phyloP scores from a whole-genome alignment of 2,888 invertebrate species.

The Eremobia ochroleuca region DNA sequence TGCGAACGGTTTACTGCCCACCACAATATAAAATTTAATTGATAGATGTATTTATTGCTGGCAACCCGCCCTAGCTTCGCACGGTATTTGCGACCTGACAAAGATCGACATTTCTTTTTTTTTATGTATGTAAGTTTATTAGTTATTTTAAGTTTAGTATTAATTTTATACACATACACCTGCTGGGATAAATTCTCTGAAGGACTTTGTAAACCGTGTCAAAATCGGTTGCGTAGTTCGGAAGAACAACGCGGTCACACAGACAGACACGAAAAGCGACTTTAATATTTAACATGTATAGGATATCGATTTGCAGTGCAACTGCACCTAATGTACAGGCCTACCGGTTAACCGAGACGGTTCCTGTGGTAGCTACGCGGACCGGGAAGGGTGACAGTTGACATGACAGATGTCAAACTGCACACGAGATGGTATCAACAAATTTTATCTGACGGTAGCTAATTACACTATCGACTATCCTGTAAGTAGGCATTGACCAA shows the following conservation, averaged over 20 bases:
- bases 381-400: neutral
- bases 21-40: neutral
- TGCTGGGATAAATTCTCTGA: neutral
- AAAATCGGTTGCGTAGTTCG: too few relatives aligned
- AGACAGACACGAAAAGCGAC: too few relatives aligned
- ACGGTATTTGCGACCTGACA: neutral
- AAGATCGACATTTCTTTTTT: neutral
- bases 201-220: too few relatives aligned
- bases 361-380: too few relatives aligned
- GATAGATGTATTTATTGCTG: neutral
- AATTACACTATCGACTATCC: too few relatives aligned
- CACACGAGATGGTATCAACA: neutral
- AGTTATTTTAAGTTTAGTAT: neutral
- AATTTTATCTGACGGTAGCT: too few relatives aligned
- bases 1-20: neutral
- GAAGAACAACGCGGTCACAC: too few relatives aligned
- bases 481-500: neutral
- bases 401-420: neutral
- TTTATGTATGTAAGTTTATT: neutral
- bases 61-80: neutral
- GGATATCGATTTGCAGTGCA: too few relatives aligned
- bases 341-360: too few relatives aligned
- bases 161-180: neutral
- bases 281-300: too few relatives aligned
- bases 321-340: neutral